Conservation (phyloP, 2,888 invertebrate species). For the Ochropleura plecta region DNA sequence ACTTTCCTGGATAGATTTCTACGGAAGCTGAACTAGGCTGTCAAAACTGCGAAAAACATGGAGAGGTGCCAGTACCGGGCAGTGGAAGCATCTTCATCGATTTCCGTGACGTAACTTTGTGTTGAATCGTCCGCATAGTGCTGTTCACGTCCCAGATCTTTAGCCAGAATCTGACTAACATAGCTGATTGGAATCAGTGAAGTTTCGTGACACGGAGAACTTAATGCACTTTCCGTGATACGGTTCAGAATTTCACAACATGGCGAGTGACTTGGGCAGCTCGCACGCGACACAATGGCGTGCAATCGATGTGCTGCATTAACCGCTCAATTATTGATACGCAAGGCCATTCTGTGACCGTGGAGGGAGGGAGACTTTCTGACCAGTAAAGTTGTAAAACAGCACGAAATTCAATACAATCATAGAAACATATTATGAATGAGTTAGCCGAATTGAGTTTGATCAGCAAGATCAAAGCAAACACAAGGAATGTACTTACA, state of each 20-base stretch:
- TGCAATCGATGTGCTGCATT: slow-evolving; percentile 66
- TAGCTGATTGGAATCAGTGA: slow-evolving; percentile 56
- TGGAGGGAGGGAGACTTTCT: slow-evolving; percentile 58
- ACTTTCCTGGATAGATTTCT: slow-evolving; percentile 48
- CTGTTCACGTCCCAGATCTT: slow-evolving; percentile 54
- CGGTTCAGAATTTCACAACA: slow-evolving; percentile 61
- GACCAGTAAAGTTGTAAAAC: slow-evolving; percentile 31
- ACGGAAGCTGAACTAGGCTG: slow-evolving; percentile 38
- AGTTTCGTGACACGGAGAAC: slow-evolving; percentile 59
- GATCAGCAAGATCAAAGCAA: slow-evolving; percentile 44
- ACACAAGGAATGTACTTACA: slow-evolving; percentile 24
- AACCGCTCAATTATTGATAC: slow-evolving; percentile 65
- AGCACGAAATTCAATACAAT: slow-evolving; percentile 43
- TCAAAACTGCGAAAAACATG: slow-evolving; percentile 55
- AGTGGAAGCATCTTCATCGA: slow-evolving; percentile 47
- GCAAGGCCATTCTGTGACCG: slow-evolving; percentile 63
- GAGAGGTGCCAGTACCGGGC: slow-evolving; percentile 59
- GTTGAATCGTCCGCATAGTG: slow-evolving; percentile 47
- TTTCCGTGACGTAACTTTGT: slow-evolving; percentile 58
- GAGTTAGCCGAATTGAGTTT: slow-evolving; percentile 20
- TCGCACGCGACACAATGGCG: slow-evolving; percentile 64
- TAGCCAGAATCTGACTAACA: slow-evolving; percentile 58
- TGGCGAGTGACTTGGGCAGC: slow-evolving; percentile 44
- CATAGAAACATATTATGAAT: slow-evolving; percentile 27
- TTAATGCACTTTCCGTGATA: slow-evolving; percentile 66